Evolutionary conservation across 2,888 invertebrate genomes (phyloP), one percentile per base, ranked within the genome.

Genomic region (Protophormia terraenovae): DNA sequence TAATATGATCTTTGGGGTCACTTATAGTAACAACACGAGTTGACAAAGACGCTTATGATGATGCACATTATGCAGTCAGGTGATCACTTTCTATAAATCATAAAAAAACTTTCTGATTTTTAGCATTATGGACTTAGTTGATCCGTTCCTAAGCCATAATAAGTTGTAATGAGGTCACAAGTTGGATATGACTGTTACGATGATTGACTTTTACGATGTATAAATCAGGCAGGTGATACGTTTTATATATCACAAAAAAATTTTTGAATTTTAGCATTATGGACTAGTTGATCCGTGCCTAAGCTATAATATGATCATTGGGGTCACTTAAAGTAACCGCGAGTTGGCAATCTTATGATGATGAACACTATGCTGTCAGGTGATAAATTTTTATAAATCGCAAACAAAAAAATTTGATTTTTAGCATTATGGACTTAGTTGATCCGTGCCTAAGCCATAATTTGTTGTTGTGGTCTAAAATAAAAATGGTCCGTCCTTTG

Each of bases 91-190:
- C n/a, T n/a, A n/a, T n/a, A n/a, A n/a, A n/a, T n/a, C n/a, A n/a
- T n/a, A n/a, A n/a, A n/a, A n/a, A n/a, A 60, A 60, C 8, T 38
- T 69, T 72, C 35, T 73, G 19, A 66, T 83, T 75, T 83, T 84
- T 86, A 88, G 87, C 87, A 86, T 83, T 79, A 79, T 86, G 83
- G 32, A 73, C 83, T 79, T 85, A 86, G 86, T 87, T 78, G 87
- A 87, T 32, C 86, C 45, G 87, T 87, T n/a, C 87, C 87, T 87
- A 84, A 75, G 84, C 71, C 80, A 84, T 86, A 53, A 60, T 60
- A n/a, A n/a, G 35, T 35, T 35, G 35, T 35, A n/a, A n/a, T 35
- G 10, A 10, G 10, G 35, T 10, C 35, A n/a, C n/a, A n/a, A n/a
- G n/a, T n/a, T n/a, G n/a, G n/a, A n/a, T n/a, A n/a, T n/a, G n/a